Percentiles rank a stretch among this genome's conserved stretches.
These are phyloP conservation scores for Prosapia bicincta DNA, from an alignment of 2,888 invertebrate genomes.

Conservation along the genomic window DNA sequence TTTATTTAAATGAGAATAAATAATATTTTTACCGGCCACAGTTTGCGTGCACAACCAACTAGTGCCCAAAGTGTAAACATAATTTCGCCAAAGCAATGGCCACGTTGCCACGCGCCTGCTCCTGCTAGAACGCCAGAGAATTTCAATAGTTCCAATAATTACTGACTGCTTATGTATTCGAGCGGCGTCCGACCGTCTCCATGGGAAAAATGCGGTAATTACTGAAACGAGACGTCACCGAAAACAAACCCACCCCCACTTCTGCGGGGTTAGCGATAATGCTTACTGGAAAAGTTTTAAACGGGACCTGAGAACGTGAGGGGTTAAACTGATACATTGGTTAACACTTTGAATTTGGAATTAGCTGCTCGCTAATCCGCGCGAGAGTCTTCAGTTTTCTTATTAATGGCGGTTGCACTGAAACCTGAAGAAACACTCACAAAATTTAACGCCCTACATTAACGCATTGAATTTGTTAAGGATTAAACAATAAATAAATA, in stretches of 20 bases:
- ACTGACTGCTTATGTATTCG: neutral
- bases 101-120: neutral
- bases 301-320: neutral
- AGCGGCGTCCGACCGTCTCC: neutral
- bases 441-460: no score
- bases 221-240: neutral
- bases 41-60: neutral
- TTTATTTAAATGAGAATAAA: no score
- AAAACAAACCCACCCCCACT: neutral
- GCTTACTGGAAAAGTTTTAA: neutral
- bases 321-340: neutral
- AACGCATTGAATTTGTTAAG: no score
- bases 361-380: neutral
- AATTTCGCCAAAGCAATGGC: neutral
- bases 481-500: no score
- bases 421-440: no score
- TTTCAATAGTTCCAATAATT: neutral
- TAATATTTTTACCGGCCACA: neutral
- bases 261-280: neutral
- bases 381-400: neutral
- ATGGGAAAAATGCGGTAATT: constrained; percentile 2
- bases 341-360: constrained; percentile 2
- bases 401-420: neutral
- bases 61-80: neutral
- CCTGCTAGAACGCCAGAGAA: neutral